Evolutionary conservation across 2,113 vertebrate genomes (phyloP).

Genomic region (Chaetops frenatus): DNA sequence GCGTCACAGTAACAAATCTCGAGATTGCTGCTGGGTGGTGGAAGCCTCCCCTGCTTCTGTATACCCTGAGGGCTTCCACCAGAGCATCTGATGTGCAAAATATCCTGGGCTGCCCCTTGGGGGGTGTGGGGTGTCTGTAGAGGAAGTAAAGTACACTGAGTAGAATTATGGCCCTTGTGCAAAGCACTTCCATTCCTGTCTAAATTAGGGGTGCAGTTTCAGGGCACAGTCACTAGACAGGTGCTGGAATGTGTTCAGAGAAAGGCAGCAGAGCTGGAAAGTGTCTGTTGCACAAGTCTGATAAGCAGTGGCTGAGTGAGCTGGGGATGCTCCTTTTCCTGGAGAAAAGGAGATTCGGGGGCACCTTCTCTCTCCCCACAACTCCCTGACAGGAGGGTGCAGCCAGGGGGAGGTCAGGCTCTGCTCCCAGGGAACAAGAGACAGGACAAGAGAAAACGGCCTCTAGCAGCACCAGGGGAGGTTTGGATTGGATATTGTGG

Average conservation of each 20-base stretch:
- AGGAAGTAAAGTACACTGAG: accelerated
- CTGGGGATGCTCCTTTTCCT: neutral
- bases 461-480: neutral
- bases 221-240: neutral
- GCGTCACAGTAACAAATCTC: neutral
- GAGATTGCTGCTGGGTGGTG: neutral
- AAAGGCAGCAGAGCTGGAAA: neutral
- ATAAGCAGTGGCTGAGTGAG: neutral
- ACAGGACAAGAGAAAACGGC: neutral
- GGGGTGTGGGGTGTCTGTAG: neutral
- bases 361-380: neutral
- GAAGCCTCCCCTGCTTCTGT: neutral
- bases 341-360: neutral
- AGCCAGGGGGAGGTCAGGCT: neutral
- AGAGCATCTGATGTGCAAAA: neutral
- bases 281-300: neutral
- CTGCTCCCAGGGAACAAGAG: neutral
- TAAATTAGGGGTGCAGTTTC: neutral
- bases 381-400: neutral
- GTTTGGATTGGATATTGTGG: neutral
- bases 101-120: neutral
- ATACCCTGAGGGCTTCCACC: neutral
- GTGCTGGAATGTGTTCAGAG: neutral
- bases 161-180: neutral
- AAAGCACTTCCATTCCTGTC: neutral